Conservation (phyloP, 2,113 vertebrate genomes). For the Ivindomyrus marchei region DNA sequence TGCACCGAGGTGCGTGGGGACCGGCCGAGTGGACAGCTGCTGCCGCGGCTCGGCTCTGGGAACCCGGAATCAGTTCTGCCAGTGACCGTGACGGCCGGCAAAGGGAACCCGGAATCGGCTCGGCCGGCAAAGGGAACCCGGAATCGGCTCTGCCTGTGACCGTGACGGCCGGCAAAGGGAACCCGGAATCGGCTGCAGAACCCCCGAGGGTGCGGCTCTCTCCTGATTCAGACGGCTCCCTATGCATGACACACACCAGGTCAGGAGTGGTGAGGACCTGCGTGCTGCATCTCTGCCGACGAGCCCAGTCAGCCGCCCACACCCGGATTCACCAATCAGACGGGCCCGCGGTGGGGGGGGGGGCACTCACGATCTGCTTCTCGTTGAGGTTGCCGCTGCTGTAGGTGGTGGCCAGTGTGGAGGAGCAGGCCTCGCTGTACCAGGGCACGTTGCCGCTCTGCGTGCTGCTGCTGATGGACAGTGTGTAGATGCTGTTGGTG, state of each 20-base stretch:
- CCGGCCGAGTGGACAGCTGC: neutral
- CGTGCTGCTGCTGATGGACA: constrained; percentile 97
- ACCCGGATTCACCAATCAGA: neutral
- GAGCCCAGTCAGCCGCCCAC: neutral
- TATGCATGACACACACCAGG: neutral
- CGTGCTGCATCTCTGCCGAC: too few relatives aligned
- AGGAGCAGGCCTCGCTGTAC: constrained; percentile 98
- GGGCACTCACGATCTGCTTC: constrained; percentile 87
- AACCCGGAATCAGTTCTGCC: too few relatives aligned
- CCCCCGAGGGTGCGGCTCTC: neutral
- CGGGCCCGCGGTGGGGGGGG: neutral
- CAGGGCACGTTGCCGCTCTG: constrained; percentile 90
- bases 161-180: neutral
- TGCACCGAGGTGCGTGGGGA: neutral
- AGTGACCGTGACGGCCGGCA: neutral
- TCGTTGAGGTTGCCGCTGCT: constrained; percentile 93
- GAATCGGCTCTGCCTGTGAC: too few relatives aligned
- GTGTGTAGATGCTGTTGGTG: constrained; percentile 98
- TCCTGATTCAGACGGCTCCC: neutral
- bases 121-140: too few relatives aligned
- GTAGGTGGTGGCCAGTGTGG: constrained; percentile 93
- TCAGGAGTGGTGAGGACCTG: neutral
- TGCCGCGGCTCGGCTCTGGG: too few relatives aligned
- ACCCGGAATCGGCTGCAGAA: neutral
- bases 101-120: too few relatives aligned